Percentiles rank a stretch among this genome's conserved stretches.
Evolutionary conservation across 2,113 vertebrate genomes (phyloP).

Genomic region (Lethenteron camtschaticum): DNA sequence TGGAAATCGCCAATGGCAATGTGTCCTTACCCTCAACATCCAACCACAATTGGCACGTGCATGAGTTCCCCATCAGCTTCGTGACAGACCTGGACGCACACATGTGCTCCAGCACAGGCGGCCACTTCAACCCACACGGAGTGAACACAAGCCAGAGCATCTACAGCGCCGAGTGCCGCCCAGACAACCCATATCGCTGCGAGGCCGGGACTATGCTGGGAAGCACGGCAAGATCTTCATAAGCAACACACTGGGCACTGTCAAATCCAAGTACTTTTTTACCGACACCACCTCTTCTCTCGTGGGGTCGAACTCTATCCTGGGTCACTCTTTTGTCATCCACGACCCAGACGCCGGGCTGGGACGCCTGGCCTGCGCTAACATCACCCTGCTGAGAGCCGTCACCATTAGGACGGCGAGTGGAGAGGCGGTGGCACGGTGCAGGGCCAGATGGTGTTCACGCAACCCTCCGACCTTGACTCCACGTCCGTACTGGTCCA

Average conservation of each 20-base stretch:
- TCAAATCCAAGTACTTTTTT: conserved; percentile 24
- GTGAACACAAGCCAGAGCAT: conserved; percentile 15
- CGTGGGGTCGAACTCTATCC: conserved; percentile 14
- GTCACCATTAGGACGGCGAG: conserved; percentile 12
- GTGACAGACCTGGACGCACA: conserved; percentile 21
- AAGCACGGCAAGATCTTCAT: conserved; percentile 24
- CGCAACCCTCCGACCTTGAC: conserved; percentile 21
- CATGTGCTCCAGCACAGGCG: conserved; percentile 21
- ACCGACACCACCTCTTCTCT: conserved; percentile 33
- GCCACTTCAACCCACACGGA: conserved; percentile 32
- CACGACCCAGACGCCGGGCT: conserved; percentile 17
- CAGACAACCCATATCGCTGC: conserved; percentile 23
- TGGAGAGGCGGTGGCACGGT: conserved; percentile 23
- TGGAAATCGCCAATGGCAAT: conserved; percentile 24
- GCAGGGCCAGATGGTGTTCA: conserved; percentile 19
- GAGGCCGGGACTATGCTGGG: conserved; percentile 29
- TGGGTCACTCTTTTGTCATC: conserved; percentile 30
- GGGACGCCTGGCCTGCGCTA: conserved; percentile 30
- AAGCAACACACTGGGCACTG: conserved; percentile 3
- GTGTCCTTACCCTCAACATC: conserved; percentile 13
- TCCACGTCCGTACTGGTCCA: conserved; percentile 21
- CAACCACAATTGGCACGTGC: conserved; percentile 37
- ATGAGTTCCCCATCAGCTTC: conserved; percentile 27
- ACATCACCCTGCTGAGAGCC: conserved; percentile 21
- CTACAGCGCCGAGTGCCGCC: conserved; percentile 21